phyloP scores from a whole-genome alignment of 2,113 vertebrate genomes.

The Pollimyrus isidori region DNA sequence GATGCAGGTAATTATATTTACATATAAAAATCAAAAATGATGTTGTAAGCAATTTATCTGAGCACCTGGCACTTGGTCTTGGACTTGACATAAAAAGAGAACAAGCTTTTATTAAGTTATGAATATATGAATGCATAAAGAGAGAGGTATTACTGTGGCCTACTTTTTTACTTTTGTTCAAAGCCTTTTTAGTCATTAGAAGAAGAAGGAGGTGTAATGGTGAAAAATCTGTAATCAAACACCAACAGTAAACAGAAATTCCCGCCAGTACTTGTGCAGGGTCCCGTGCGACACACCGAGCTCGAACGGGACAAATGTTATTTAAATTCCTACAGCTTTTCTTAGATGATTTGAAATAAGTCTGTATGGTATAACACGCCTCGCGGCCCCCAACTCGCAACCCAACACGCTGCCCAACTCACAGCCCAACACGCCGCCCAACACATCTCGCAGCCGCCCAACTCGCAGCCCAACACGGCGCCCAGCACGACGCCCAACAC shows the following conservation, averaged over 20 bases:
- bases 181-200: not conserved
- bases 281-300: not conserved
- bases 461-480: too few relatives aligned
- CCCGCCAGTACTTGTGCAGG: not conserved
- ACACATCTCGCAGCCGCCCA: too few relatives aligned
- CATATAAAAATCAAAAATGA: not conserved
- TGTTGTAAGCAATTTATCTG: not conserved
- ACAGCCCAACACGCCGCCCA: too few relatives aligned
- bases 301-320: not conserved
- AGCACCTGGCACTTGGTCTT: conserved; percentile 5
- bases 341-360: not conserved
- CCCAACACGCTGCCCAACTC: too few relatives aligned
- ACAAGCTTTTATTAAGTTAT: conserved; percentile 5
- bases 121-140: not conserved
- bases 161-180: not conserved
- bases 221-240: not conserved
- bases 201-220: not conserved
- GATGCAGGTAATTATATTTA: not conserved
- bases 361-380: not conserved
- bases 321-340: not conserved
- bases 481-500: too few relatives aligned
- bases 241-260: not conserved
- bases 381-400: too few relatives aligned
- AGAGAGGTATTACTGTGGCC: not conserved
- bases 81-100: not conserved